Percentiles rank a stretch among this genome's conserved stretches.
These are phyloP conservation scores for Dinothrombium tinctorium DNA, from an alignment of 1,140 invertebrate genomes.

Conservation along the genomic window DNA sequence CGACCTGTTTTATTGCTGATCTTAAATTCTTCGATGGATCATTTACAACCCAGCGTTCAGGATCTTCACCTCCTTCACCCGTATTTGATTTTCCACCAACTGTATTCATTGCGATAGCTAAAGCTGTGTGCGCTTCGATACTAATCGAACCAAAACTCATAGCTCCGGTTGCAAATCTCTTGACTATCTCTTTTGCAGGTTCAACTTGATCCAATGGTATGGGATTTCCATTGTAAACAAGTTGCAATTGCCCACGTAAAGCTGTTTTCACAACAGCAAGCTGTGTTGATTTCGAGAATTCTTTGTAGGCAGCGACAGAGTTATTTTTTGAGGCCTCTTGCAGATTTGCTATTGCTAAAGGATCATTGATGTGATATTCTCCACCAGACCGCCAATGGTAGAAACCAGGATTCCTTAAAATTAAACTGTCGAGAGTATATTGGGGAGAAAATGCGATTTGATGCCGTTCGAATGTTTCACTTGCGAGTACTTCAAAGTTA, in stretches of 20 bases:
- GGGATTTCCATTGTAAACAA: constrained; percentile 40
- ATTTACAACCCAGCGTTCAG: constrained; percentile 52
- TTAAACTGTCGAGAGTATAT: constrained; percentile 36
- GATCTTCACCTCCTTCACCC: constrained; percentile 69
- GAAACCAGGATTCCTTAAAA: constrained; percentile 75
- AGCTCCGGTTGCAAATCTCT: constrained; percentile 53
- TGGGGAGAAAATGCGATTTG: constrained; percentile 42
- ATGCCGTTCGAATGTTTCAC: constrained; percentile 64
- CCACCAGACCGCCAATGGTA: constrained; percentile 92
- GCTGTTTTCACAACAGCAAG: constrained; percentile 67
- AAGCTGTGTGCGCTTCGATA: constrained; percentile 72
- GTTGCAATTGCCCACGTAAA: constrained; percentile 68
- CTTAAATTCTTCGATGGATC: constrained; percentile 38
- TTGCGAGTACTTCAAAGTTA: constrained; percentile 61
- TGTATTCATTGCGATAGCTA: constrained; percentile 92
- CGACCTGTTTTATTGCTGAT: constrained; percentile 56
- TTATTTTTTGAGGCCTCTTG: constrained; percentile 68
- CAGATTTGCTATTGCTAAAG: constrained; percentile 70
- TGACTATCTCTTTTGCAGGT: constrained; percentile 79
- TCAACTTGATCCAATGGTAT: constrained; percentile 68
- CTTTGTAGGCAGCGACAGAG: constrained; percentile 54
- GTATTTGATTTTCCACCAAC: constrained; percentile 90
- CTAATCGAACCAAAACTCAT: constrained; percentile 87
- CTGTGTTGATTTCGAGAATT: constrained; percentile 62
- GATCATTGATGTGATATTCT: constrained; percentile 95